Percentiles rank a stretch among this genome's conserved stretches.
Conservation (phyloP, 2,888 invertebrate genomes). For the Drepanosiphum platanoidis region DNA sequence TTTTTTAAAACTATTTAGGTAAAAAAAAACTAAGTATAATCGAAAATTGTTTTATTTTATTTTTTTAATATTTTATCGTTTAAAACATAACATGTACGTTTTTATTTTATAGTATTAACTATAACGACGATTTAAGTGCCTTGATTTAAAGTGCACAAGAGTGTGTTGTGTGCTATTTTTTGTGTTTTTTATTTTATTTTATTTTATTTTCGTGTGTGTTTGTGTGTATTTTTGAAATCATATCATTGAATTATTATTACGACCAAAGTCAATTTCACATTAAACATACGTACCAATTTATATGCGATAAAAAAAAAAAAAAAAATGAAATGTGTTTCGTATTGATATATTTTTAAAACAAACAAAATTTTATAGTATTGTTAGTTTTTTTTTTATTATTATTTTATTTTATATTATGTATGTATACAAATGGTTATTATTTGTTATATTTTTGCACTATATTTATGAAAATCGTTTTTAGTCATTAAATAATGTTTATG, state of each 20-base stretch:
- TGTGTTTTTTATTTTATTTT: no score
- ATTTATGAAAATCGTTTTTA: slow-evolving; percentile 37
- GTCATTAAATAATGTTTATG: slow-evolving; percentile 21
- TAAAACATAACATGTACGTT: no score
- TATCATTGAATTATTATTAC: slow-evolving; percentile 17
- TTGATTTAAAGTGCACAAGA: not conserved
- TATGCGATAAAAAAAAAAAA: slow-evolving; percentile 6
- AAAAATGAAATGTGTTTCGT: slow-evolving; percentile 14
- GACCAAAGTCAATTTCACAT: slow-evolving; percentile 7
- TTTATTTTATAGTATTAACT: slow-evolving; percentile 3
- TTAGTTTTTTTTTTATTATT: not conserved
- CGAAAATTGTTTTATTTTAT: not conserved
- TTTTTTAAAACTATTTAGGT: not conserved
- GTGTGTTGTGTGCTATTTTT: not conserved
- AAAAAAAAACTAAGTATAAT: not conserved
- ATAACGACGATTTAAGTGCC: no score
- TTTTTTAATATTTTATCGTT: not conserved
- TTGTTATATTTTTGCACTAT: slow-evolving; percentile 49
- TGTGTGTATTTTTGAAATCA: not conserved
- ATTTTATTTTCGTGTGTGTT: slow-evolving; percentile 19
- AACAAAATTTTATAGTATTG: slow-evolving; percentile 10
- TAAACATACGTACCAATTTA: not conserved
- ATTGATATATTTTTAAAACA: not conserved
- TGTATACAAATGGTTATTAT: slow-evolving; percentile 39
- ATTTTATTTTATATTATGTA: slow-evolving; percentile 22